phyloP scores from a whole-genome alignment of 53 echinoderm and acorn worm genomes.

The Zoroaster sp. region DNA sequence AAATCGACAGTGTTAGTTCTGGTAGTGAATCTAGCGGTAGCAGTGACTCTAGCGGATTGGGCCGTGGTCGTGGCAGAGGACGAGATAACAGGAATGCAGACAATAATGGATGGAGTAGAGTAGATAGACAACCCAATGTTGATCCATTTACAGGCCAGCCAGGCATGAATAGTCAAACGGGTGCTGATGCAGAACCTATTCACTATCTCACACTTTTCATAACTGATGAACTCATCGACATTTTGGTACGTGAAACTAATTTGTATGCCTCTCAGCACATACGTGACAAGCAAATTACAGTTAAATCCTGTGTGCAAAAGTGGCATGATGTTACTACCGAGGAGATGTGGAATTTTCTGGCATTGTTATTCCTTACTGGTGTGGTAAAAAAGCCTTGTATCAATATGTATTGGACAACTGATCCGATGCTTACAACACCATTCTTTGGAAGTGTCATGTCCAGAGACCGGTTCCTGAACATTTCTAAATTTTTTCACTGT shows the following conservation, averaged over 20 bases:
- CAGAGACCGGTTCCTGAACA: neutral
- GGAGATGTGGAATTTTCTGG: neutral
- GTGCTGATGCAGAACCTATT: neutral
- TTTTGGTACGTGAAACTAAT: slow-evolving; percentile 14
- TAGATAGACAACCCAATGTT: neutral
- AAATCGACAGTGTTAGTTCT: too few species aligned
- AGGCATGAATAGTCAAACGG: neutral
- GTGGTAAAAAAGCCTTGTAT: slow-evolving; percentile 5
- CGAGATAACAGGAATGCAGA: neutral
- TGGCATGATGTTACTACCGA: slow-evolving; percentile 1
- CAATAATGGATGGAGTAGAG: neutral
- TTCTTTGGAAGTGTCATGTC: slow-evolving; percentile 39
- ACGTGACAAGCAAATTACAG: neutral
- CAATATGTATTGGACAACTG: slow-evolving; percentile 18
- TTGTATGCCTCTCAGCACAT: slow-evolving; percentile 11
- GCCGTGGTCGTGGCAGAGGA: neutral
- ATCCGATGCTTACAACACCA: slow-evolving; percentile 19
- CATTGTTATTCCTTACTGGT: slow-evolving; percentile 19
- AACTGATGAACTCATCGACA: slow-evolving; percentile 4
- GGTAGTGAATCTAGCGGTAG: too few species aligned
- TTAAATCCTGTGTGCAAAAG: neutral
- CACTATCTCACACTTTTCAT: neutral
- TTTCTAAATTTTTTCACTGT: neutral
- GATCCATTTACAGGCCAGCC: neutral
- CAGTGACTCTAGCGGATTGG: too few species aligned